Evolutionary conservation across 2,888 invertebrate genomes (phyloP), one percentile per base, ranked within the genome.

Genomic region (Drosophila recens): DNA sequence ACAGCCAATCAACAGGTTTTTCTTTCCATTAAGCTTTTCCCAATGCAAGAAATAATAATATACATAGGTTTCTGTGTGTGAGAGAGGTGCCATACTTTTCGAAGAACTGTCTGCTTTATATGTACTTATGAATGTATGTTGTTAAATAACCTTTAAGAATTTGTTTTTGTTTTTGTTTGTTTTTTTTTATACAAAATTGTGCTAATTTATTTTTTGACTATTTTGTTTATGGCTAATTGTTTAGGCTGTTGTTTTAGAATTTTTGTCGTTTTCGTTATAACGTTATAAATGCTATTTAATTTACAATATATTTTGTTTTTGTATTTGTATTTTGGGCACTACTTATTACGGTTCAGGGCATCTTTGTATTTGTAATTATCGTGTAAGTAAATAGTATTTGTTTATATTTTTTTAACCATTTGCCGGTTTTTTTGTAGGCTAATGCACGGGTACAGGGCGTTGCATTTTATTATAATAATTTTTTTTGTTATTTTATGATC

Each of bases 361-460:
- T 80, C 58, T 72, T 79, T 57, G 63, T 64, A 64, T 75, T 58
- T 57, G 67, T 84, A 56, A 71, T 82, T 75, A 73, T 34, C 20
- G 20, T 51, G 36, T 57, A 23, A 57, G 78, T 84, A 87, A 87
- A 85, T 85, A 86, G 87, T 80, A 71, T 85, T 78, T 83, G 34
- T 67, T 57, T 57, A 45, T 68, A 40, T 71, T 62, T 66, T 66
- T 38, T 72, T 62, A 80, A 85, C 82, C 82, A 86, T 80, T 79
- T 75, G 65, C 74, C 49, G 38, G 68, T 57, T 65, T 38, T 51
- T 83, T 80, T 82, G 70, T 85, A 87, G 87, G 84, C 87, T 56
- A 80, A 87, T 87, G 87, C 85, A 84, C 87, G 84, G 87, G 84
- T 84, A 84, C 87, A 87, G 87, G 87, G 87, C 84, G 84, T 84